These are phyloP conservation scores for Theristicus caerulescens DNA, from an alignment of 2,113 vertebrate species.

Conservation along the genomic window DNA sequence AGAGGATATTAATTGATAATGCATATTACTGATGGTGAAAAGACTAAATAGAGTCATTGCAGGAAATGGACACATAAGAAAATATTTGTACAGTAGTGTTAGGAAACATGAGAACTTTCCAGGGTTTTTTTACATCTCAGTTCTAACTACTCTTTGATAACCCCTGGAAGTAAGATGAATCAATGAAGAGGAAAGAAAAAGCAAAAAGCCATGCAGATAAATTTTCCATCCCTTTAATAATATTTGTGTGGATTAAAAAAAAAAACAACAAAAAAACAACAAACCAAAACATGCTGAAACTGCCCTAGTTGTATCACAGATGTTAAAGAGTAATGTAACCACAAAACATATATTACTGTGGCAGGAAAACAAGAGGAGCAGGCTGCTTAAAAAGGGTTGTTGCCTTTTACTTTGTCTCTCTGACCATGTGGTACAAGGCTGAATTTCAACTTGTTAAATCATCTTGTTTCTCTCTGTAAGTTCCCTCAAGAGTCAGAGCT, in stretches of 20 bases:
- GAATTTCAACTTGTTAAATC: neutral
- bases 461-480: neutral
- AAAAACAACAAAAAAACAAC: neutral
- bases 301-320: neutral
- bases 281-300: neutral
- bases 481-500: neutral
- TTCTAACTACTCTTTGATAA: neutral
- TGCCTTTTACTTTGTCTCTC: neutral
- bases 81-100: neutral
- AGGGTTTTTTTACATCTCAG: neutral
- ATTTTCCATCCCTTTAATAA: neutral
- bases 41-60: neutral
- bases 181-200: neutral
- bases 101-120: neutral
- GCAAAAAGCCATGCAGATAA: neutral
- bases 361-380: neutral
- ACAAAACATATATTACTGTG: neutral
- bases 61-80: neutral
- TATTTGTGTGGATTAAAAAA: neutral
- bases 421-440: neutral
- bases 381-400: neutral
- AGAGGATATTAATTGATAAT: neutral
- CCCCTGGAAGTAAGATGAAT: neutral
- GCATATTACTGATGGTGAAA: neutral
- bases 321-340: neutral